Evolutionary conservation across 2,888 invertebrate genomes (phyloP), one percentile per base, ranked within the genome.

Genomic region (Eristalis tenax): DNA sequence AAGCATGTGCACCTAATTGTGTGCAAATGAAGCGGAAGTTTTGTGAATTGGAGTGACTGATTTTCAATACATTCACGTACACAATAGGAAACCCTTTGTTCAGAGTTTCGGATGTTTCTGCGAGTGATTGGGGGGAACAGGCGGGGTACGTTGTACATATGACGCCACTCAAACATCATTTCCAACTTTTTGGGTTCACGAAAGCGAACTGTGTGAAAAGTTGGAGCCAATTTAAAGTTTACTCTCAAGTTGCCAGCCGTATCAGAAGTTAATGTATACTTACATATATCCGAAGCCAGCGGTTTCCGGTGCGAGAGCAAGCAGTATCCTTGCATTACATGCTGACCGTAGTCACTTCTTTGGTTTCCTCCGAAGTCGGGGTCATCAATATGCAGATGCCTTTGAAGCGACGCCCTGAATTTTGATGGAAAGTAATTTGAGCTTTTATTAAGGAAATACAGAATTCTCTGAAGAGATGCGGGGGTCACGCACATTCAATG

Each of bases 11-110:
- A n/a, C 11, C 50, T 56, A 69, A 56, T 68, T 23, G 32, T 23
- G 69, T 69, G 69, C 56, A 43, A 56, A 35, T 13, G 61, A 32
- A 63, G 61, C 28, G 26, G 26, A 61, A 61, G 23, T 61, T 63
- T 23, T 32, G 8, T 18, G 32, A 32, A 63, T 63, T 63, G n/a
- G 26, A n/a, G 32, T n/a, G 6, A 32, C 15, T 63, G 18, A 50
- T 50, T 50, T 18, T 50, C n/a, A 43, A n/a, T n/a, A 15, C 50
- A 50, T 50, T n/a, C 50, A 18, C n/a, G 50, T 50, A 18, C 50
- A 50, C n/a, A 18, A 50, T 50, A 6, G 8, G 8, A 10, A 18
- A 0, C 43, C 6, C 1, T 3, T n/a, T 6, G 18, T 18, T 50
- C 8, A 18, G 50, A 18, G 50, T n/a, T n/a, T 5, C n/a, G 6